phyloP scores from a whole-genome alignment of 1,140 invertebrate genomes.

The Zaprionus kolodkinae region DNA sequence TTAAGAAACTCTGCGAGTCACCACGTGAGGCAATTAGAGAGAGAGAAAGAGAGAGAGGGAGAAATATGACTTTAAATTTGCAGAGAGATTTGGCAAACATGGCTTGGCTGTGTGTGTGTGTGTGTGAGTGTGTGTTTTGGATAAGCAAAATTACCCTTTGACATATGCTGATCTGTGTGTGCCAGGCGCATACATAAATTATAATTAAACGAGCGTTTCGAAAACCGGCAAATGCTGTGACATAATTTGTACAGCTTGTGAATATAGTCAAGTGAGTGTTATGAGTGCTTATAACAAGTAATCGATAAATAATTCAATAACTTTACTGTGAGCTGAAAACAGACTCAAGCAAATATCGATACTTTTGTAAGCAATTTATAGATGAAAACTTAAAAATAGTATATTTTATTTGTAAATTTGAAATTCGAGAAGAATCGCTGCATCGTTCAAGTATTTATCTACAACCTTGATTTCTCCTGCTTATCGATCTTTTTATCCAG shows the following conservation, averaged over 20 bases:
- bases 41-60: background rate
- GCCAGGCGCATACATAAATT: conserved; percentile 57
- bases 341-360: no score
- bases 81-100: background rate
- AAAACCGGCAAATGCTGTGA: conserved; percentile 65
- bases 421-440: no score
- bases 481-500: no score
- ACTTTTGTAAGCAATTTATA: no score
- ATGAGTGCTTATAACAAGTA: background rate
- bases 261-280: background rate
- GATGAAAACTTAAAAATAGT: no score
- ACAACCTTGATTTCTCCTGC: no score
- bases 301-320: background rate
- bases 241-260: conserved; percentile 55
- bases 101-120: conserved; percentile 13
- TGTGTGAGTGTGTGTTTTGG: conserved; percentile 14
- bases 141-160: conserved; percentile 17
- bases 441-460: no score
- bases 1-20: background rate
- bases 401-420: no score
- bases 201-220: conserved; percentile 71
- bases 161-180: conserved; percentile 53
- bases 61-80: background rate
- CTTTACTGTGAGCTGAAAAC: background rate
- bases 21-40: background rate